These are phyloP conservation scores for Gymnocypris eckloni DNA, from an alignment of 2,797 vertebrate genomes.

Conservation along the genomic window DNA sequence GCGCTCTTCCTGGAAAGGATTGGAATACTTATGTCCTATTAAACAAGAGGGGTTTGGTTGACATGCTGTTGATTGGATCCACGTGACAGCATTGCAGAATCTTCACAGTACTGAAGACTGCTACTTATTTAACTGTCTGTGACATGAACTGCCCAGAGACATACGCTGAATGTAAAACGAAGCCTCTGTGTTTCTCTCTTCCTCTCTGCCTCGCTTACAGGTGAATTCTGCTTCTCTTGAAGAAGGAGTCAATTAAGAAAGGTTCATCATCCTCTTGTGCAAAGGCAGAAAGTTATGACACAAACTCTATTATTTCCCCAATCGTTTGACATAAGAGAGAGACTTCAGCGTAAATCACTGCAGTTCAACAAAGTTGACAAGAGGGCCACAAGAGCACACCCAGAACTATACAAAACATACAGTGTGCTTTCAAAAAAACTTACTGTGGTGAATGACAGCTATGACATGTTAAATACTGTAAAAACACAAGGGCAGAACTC, in stretches of 20 bases:
- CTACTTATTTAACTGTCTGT: conserved; percentile 13
- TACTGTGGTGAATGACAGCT: not conserved
- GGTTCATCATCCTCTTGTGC: conserved; percentile 38
- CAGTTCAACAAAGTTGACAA: not conserved
- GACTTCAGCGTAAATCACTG: conserved; percentile 26
- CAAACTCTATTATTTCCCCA: conserved; percentile 27
- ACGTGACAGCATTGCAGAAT: conserved; percentile 27
- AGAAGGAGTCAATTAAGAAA: conserved; percentile 30
- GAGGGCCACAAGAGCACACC: not conserved
- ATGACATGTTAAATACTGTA: not conserved
- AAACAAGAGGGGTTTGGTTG: conserved; percentile 15
- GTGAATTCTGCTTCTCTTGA: not conserved
- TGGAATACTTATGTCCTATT: conserved; percentile 38
- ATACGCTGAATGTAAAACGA: not conserved
- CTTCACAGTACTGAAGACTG: not conserved
- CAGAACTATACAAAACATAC: not conserved
- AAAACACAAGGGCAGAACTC: not conserved
- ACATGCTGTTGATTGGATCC: conserved; percentile 27
- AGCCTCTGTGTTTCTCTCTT: not conserved
- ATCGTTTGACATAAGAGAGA: conserved; percentile 1
- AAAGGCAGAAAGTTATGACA: conserved; percentile 46
- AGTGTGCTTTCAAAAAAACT: not conserved
- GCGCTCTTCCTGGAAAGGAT: not conserved
- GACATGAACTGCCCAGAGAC: conserved; percentile 25
- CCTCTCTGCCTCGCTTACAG: not conserved